Evolutionary conservation across 2,113 vertebrate species (phyloP), one percentile per base, ranked within the genome.

Genomic region (Melanerpes formicivorus): DNA sequence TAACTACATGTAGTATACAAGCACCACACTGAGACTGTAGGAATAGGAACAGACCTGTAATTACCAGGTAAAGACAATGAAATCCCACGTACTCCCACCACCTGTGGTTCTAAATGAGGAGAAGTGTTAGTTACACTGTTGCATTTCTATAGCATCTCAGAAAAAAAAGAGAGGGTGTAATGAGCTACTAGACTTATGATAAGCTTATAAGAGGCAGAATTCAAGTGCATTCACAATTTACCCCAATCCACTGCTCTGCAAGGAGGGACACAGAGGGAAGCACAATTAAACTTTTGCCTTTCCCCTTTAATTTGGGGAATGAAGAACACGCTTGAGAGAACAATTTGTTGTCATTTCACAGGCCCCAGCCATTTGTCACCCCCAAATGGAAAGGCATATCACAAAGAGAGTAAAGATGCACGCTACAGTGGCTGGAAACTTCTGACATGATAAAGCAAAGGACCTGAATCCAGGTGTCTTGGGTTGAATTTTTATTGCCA

Each of bases 21-120:
- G 93, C 88, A 92, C 88, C 96, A 95, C 6, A n/a, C 93, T 71
- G 96, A 96, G 96, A 48, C 90, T 92, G 91, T 84, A 92, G 93
- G 95, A 95, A 95, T 62, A 91, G 78, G 90, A 93, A 81, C 80
- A 94, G 96, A 96, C 93, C 97, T 96, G 94, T 97, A 96, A 97
- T 97, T 97, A 97, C 94, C 84, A 80, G 92, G 95, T 79, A 95
- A 95, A 97, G 96, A 96, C 96, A 97, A 96, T 96, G 94, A 97
- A 96, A 96, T 96, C 95, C 90, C 93, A 95, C 32, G 2, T 91
- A 94, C 86, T 93, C 90, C 85, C 52, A 80, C 96, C 94, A 96
- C 97, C 96, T 93, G 94, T 4, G 0, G 97, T 50, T 97, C 95
- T 92, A 96, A 97, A 96, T 90, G 97, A 96, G 76, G 73, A 94